Base-by-base conservation (phyloP, 2,888 invertebrate species). In the Eupithecia tripunctaria region DNA sequence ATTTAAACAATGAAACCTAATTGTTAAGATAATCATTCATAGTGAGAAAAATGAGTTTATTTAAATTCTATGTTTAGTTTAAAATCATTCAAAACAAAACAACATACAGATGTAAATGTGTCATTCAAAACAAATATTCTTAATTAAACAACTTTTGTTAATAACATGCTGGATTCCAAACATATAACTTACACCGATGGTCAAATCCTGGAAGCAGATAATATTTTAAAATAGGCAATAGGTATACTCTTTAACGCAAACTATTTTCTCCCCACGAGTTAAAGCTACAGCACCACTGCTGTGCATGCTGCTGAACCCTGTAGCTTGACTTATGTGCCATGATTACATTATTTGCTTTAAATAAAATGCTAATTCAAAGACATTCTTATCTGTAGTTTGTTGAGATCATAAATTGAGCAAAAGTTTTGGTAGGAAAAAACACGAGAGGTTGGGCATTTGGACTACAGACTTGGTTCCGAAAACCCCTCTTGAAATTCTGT, bases 131-230 rank as follows among this genome's bases (percentile, higher is more conserved):
- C n/a, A 73, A 29, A 15, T 12, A 59, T 8, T 63, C 21, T 32
- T 10, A 36, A n/a, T n/a, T n/a, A 36, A 63, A 63, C n/a, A 63
- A 27, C 29, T 27, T 32, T 21, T 63, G 63, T 71, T 69, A 69
- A 64, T 74, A 67, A 64, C 80, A 85, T 81, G 80, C 80, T 67
- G 73, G 14, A 25, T 15, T 15, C 38, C 51, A 43, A 76, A 77
- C 68, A 78, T 68, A 74, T 29, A 73, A 93, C 94, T 94, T 94
- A 95, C 94, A 88, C 92, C 91, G 80, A 94, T 86, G 85, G 88
- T 91, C 71, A 93, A 80, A 77, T 91, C 91, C 94, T 93, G 94
- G 63, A 93, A 92, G 47, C 62, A 43, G 27, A 65, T 32, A 51
- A 27, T 21, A n/a, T 43, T 60, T 60, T 68, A 12, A 27, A 59